Evolutionary conservation across 1,140 invertebrate genomes (phyloP).

Genomic region (Temnothorax curvispinosus): DNA sequence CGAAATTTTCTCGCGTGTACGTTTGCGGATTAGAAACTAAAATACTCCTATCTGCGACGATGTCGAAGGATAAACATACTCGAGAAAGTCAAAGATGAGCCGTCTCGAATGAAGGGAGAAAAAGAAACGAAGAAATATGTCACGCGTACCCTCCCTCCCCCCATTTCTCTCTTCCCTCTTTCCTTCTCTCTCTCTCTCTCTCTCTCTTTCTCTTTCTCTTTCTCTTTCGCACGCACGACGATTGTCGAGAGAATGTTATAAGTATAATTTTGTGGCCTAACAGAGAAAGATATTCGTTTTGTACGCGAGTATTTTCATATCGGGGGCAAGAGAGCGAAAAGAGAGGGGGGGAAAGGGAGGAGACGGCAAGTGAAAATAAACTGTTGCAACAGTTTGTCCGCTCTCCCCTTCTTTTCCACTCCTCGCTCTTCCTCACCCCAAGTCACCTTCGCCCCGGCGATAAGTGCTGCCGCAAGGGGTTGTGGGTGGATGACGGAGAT

Average conservation of each 20-base stretch:
- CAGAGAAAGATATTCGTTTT: conserved; percentile 23
- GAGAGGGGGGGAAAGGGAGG: neutral
- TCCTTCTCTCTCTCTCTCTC: neutral
- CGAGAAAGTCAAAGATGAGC: neutral
- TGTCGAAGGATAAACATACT: neutral
- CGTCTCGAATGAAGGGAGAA: neutral
- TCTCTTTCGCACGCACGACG: neutral
- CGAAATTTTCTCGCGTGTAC: neutral
- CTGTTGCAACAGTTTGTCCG: conserved; percentile 76
- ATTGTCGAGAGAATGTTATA: neutral
- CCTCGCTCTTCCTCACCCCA: neutral
- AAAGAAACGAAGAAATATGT: neutral
- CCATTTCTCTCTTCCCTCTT: neutral
- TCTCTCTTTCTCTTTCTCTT: neutral
- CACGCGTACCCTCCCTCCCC: too few species aligned
- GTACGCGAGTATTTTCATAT: neutral
- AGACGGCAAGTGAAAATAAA: conserved; percentile 71
- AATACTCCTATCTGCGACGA: neutral
- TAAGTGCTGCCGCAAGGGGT: conserved; percentile 70
- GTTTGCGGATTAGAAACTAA: neutral
- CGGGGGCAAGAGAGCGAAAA: neutral
- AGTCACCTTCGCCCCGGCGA: conserved; percentile 34
- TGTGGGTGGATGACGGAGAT: conserved; percentile 76
- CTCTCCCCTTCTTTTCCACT: neutral
- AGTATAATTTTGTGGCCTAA: conserved; percentile 24